These are phyloP conservation scores for Octomys mimax DNA, from an alignment of 2,797 vertebrate genomes.

Conservation along the genomic window DNA sequence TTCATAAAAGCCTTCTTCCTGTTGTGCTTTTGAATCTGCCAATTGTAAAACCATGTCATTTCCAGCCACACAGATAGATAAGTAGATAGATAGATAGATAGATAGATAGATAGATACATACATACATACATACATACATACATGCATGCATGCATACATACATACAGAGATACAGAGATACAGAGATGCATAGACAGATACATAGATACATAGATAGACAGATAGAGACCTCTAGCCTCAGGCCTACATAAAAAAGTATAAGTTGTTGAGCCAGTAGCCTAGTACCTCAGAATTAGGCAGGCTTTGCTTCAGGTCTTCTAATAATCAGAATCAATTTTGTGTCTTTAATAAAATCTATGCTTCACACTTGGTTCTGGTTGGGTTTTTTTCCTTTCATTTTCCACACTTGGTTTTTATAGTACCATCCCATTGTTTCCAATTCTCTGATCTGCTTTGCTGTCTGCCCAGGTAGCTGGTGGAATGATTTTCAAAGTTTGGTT, in stretches of 20 bases:
- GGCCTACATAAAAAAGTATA: not conserved
- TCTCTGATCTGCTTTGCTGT: conserved; percentile 8
- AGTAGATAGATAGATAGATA: not conserved
- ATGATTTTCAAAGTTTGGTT: conserved; percentile 1
- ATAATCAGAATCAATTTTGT: not conserved
- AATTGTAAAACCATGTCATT: not conserved
- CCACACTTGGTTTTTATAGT: not conserved
- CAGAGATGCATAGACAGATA: too few species aligned
- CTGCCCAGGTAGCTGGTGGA: not conserved
- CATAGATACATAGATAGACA: too few species aligned
- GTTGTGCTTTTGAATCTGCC: not conserved
- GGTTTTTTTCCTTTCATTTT: too few species aligned
- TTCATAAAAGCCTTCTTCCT: not conserved
- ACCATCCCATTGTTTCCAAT: not conserved
- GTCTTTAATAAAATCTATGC: not conserved
- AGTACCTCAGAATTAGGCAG: not conserved
- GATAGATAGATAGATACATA: too few species aligned
- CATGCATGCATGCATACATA: too few species aligned
- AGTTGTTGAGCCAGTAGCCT: not conserved
- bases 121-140: too few species aligned
- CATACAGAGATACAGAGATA: not conserved
- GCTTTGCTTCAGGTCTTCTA: not conserved
- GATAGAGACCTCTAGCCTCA: not conserved
- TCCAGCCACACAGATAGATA: not conserved
- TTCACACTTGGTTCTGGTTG: not conserved